Evolutionary conservation across 1,140 invertebrate genomes (phyloP).

Genomic region (Spodoptera litura): DNA sequence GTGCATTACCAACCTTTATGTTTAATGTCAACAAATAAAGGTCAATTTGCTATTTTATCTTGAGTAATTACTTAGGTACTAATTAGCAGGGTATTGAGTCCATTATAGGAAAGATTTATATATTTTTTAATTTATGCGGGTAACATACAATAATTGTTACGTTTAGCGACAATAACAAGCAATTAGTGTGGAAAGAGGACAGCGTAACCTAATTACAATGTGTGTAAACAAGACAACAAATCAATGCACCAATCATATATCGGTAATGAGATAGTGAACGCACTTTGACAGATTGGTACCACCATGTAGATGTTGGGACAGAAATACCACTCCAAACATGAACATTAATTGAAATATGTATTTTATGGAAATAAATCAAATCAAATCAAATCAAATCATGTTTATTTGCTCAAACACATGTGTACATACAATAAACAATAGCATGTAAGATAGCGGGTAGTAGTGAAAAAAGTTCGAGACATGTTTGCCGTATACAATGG

Average conservation of each 20-base stretch:
- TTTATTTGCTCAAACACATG: no score
- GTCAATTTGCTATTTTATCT: no score
- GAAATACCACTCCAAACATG: not conserved
- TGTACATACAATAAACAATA: no score
- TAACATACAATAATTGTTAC: not conserved
- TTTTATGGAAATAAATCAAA: no score
- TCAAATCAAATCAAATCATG: no score
- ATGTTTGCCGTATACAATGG: no score
- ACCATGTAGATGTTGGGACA: not conserved
- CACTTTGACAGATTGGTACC: slow-evolving; percentile 7
- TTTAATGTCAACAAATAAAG: no score
- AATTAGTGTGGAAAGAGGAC: slow-evolving; percentile 11
- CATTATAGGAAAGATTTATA: not conserved
- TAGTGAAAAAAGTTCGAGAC: no score
- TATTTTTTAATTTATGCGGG: slow-evolving; percentile 13
- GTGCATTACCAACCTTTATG: no score
- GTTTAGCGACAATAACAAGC: not conserved
- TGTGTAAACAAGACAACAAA: slow-evolving; percentile 30
- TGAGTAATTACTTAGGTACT: not conserved
- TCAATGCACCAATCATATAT: slow-evolving; percentile 16
- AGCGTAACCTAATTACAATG: not conserved
- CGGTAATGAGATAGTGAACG: slow-evolving; percentile 18
- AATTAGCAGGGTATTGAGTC: no score
- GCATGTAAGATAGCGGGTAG: no score
- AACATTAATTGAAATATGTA: no score